phyloP scores from a whole-genome alignment of 2,113 vertebrate genomes.

The Canis aureus region DNA sequence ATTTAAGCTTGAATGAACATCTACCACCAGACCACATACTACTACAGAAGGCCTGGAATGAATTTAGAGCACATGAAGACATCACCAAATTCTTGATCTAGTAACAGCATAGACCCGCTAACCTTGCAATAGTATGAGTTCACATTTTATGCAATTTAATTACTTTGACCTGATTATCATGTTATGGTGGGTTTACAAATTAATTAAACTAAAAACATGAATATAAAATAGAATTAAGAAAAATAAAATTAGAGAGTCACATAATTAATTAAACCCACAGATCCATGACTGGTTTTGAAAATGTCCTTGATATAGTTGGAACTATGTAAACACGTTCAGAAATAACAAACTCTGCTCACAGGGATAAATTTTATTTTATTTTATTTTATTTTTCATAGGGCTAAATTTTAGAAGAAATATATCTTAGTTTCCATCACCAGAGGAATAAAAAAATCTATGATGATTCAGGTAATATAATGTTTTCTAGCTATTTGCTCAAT shows the following conservation, averaged over 20 bases:
- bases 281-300: constrained; percentile 53
- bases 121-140: background rate
- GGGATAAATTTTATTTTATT: too few relatives aligned
- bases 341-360: background rate
- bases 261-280: constrained; percentile 55
- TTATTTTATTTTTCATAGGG: background rate
- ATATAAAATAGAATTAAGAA: constrained; percentile 21
- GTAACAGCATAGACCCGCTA: background rate
- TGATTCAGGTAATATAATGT: background rate
- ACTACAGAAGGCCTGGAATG: background rate
- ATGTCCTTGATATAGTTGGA: background rate
- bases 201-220: constrained; percentile 34
- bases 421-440: background rate
- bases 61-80: background rate
- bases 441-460: constrained; percentile 24
- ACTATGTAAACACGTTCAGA: constrained; percentile 23
- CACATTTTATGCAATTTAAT: constrained; percentile 43
- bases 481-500: constrained; percentile 45
- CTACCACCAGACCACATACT: background rate
- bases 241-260: constrained; percentile 26
- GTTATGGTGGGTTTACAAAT: constrained; percentile 8
- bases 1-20: background rate
- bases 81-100: background rate
- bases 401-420: constrained; percentile 19
- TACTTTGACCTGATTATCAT: constrained; percentile 40